phyloP scores from a whole-genome alignment of 2,888 invertebrate genomes.

The Erebia epiphron region DNA sequence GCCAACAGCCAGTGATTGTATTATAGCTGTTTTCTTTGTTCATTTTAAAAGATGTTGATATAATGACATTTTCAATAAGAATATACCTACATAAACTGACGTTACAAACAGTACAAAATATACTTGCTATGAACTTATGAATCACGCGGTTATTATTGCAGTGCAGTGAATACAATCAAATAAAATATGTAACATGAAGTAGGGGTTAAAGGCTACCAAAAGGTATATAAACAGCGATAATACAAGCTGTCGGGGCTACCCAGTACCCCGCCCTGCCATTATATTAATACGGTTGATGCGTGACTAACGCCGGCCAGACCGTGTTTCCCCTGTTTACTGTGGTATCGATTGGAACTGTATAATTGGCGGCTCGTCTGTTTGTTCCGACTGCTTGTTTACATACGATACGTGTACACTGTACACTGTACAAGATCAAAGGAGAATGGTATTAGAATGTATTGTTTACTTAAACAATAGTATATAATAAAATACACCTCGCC shows the following conservation, averaged over 20 bases:
- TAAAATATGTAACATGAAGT: neutral
- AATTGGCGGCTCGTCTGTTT: constrained; percentile 8
- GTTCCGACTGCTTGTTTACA: neutral
- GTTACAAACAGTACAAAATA: neutral
- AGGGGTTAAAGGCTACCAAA: constrained; percentile 13
- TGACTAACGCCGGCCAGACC: constrained; percentile 32
- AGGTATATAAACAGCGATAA: constrained; percentile 2
- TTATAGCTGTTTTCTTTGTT: neutral
- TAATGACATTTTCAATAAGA: too few species aligned
- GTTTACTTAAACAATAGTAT: neutral
- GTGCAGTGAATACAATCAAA: constrained; percentile 5
- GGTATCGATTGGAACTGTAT: constrained; percentile 25
- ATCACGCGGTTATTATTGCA: neutral
- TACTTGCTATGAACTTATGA: neutral
- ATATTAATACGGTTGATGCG: constrained; percentile 27
- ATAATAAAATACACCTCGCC: too few species aligned
- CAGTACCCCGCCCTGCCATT: constrained; percentile 17
- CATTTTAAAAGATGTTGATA: too few species aligned
- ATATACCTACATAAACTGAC: neutral
- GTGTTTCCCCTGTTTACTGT: constrained; percentile 31
- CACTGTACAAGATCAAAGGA: neutral
- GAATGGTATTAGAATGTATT: neutral
- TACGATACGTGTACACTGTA: neutral
- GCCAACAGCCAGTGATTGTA: neutral
- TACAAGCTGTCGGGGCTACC: constrained; percentile 14